Percentiles rank a stretch among this genome's conserved stretches.
Conservation (phyloP, 1,140 invertebrate genomes). For the Euborellia annulipes region DNA sequence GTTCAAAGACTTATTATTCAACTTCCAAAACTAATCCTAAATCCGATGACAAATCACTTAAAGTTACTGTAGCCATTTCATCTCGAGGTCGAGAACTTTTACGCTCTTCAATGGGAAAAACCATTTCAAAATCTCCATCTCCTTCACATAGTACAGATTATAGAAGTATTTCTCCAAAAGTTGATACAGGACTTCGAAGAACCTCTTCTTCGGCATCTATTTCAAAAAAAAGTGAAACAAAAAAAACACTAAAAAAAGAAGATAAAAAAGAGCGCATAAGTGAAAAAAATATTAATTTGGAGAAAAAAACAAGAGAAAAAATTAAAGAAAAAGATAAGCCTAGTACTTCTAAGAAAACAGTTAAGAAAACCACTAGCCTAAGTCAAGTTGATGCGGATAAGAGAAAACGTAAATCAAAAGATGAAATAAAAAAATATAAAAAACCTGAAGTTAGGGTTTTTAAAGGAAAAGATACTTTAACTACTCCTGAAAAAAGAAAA, state of each 20-base stretch:
- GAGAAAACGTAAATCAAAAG: constrained; percentile 13
- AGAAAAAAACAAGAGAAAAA: constrained; percentile 10
- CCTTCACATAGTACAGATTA: background rate
- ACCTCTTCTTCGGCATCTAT: too few relatives aligned
- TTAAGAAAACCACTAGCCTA: constrained; percentile 17
- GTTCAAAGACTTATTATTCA: constrained; percentile 24
- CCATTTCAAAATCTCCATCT: constrained; percentile 1
- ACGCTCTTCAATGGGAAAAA: background rate
- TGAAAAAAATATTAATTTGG: constrained; percentile 12
- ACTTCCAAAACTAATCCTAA: constrained; percentile 20
- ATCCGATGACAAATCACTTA: constrained; percentile 29
- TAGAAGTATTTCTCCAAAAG: too few relatives aligned
- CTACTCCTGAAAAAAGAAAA: too few relatives aligned
- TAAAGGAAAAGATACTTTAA: too few relatives aligned
- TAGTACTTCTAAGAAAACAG: constrained; percentile 11
- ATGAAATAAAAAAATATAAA: constrained; percentile 20
- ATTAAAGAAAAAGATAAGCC: background rate
- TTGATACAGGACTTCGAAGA: too few relatives aligned
- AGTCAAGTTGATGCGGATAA: constrained; percentile 4
- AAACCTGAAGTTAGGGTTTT: background rate
- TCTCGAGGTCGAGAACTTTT: constrained; percentile 28
- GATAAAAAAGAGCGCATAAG: constrained; percentile 13
- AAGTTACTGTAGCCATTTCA: constrained; percentile 29
- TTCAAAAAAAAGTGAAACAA: constrained; percentile 13
- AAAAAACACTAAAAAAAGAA: constrained; percentile 21